A percentile compares a stretch with the other conserved stretches of the same genome.
These are phyloP conservation scores for Megalonaias nervosa DNA, from an alignment of 1,140 invertebrate genomes.

Conservation along the genomic window DNA sequence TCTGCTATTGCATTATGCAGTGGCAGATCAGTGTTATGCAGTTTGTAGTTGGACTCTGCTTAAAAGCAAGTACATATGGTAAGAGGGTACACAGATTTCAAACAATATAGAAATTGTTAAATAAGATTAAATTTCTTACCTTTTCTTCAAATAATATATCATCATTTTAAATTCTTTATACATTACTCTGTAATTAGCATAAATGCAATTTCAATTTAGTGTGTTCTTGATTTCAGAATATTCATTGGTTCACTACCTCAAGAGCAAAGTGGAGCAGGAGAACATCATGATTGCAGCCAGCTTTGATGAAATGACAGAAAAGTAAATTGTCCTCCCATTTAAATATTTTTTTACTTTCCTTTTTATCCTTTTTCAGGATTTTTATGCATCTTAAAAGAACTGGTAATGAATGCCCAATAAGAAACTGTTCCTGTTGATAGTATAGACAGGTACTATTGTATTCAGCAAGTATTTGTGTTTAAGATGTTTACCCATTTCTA, in stretches of 20 bases:
- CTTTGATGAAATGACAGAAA: slow-evolving; percentile 62
- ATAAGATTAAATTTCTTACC: no score
- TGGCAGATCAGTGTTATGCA: no score
- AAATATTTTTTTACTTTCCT: not conserved
- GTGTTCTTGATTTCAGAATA: slow-evolving; percentile 46
- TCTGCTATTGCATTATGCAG: no score
- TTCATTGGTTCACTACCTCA: slow-evolving; percentile 52
- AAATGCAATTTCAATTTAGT: no score
- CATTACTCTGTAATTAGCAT: no score
- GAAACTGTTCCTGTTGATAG: not conserved
- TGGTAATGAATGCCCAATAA: not conserved
- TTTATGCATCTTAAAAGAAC: not conserved
- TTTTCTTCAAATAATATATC: no score
- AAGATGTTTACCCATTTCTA: not conserved
- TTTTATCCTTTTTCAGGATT: not conserved
- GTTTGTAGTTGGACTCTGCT: no score
- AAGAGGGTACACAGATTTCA: no score
- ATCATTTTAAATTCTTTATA: no score
- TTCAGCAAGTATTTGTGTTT: not conserved
- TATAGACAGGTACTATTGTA: not conserved
- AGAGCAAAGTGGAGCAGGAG: slow-evolving; percentile 51
- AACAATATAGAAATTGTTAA: no score
- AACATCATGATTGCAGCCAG: slow-evolving; percentile 59
- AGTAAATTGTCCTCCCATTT: slow-evolving; percentile 42
- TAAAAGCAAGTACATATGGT: no score